Evolutionary conservation across 2,797 vertebrate species (phyloP), one percentile per base, ranked within the genome.

Genomic region (Tenualosa thibaudeaui): DNA sequence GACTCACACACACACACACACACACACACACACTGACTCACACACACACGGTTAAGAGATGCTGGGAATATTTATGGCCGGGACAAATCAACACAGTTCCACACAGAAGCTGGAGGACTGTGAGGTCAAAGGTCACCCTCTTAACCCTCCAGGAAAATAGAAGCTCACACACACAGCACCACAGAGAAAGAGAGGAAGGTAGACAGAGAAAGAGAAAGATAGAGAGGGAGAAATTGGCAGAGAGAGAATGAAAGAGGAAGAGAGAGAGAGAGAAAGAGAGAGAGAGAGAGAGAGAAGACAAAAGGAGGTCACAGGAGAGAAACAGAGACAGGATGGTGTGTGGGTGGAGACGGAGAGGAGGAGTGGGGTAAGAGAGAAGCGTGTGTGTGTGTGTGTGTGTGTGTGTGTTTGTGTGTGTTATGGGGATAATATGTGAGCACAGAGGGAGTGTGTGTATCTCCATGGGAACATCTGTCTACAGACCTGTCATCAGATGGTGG

Each of bases 71-170:
- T 90, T 90, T 92, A 90, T 86, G 88, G 86, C 81, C 84, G 87
- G 82, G 89, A 84, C 86, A 91, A 93, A 91, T 90, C n/a, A 82
- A 83, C 90, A 87, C 89, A 90, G 90, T 91, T 86, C 86, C 82
- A 58, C 85, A 87, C 83, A 90, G 88, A 84, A 86, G 83, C 83
- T 85, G 24, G 85, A 46, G 85, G 88, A 91, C 85, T 89, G 87
- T 94, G 93, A 90, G 91, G 91, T 93, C 89, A 89, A 81, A 85
- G 91, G 92, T 92, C 88, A 81, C 71, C 9, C 88, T 86, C 85
- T 81, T 1, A 78, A 81, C 85, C 87, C 84, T 86, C 10, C 17
- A 87, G 83, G 86, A 78, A 75, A 56, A 81, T 84, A 83, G 85
- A 84, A 51, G 83, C 26, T 40, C 58, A 60, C 58, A 60, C 58